phyloP scores from a whole-genome alignment of 2,113 vertebrate genomes.

The Microtus montanus region DNA sequence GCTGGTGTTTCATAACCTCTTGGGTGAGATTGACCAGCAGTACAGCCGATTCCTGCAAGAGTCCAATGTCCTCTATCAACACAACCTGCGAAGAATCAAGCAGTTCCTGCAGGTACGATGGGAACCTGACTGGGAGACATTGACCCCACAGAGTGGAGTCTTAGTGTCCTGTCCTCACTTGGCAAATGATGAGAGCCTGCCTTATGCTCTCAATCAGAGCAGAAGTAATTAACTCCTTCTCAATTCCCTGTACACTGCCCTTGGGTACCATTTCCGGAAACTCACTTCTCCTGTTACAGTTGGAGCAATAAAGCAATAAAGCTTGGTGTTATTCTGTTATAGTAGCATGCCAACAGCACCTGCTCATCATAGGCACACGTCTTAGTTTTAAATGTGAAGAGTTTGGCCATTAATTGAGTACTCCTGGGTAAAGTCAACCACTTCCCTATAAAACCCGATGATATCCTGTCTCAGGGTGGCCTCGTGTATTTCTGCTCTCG shows the following conservation, averaged over 20 bases:
- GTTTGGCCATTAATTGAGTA: not conserved
- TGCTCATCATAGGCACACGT: not conserved
- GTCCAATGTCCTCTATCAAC: conserved; percentile 98
- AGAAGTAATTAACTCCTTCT: conserved; percentile 24
- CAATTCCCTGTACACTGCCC: not conserved
- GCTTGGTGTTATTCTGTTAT: not conserved
- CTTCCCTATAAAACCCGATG: not conserved
- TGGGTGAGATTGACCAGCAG: conserved; percentile 99
- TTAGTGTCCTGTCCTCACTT: not conserved
- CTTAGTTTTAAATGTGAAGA: not conserved
- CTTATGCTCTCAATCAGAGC: conserved; percentile 42
- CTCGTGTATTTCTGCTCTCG: not conserved
- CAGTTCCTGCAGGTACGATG: conserved; percentile 94
- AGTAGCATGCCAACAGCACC: not conserved
- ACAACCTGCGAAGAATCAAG: conserved; percentile 98
- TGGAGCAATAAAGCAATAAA: not conserved
- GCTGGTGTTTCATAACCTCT: conserved; percentile 97
- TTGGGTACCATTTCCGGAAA: not conserved
- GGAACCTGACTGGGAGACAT: not conserved
- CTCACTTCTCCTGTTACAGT: not conserved
- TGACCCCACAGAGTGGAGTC: not conserved
- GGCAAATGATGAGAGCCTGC: not conserved
- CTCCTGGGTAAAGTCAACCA: not conserved
- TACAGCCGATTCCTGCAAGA: conserved; percentile 99
- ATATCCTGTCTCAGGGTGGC: not conserved